Percentiles rank a stretch among this genome's conserved stretches.
Conservation (phyloP, 2,113 vertebrate species). For the Thamnaconus septentrionalis region DNA sequence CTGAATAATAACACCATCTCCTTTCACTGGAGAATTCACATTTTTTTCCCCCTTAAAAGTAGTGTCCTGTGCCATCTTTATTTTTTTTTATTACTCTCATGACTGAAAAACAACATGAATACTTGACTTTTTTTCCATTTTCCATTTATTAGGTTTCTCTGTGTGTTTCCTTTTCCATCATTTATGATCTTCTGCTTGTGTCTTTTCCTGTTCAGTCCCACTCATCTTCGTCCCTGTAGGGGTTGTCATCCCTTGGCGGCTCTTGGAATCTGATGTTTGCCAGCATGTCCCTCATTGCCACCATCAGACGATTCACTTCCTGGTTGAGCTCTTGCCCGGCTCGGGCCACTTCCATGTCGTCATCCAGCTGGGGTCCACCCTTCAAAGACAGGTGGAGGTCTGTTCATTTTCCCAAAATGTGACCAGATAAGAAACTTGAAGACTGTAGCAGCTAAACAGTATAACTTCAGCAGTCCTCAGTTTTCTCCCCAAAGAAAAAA, state of each 20-base stretch:
- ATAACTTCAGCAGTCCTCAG: too few species aligned
- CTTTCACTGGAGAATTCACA: too few species aligned
- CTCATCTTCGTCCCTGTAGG: conserved; percentile 84
- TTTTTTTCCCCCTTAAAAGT: too few species aligned
- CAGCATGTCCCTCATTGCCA: conserved; percentile 96
- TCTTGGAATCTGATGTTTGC: conserved; percentile 96
- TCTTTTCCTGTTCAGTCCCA: conserved; percentile 73
- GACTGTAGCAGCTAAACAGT: too few species aligned
- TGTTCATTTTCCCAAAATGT: too few species aligned
- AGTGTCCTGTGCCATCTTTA: too few species aligned
- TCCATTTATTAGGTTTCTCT: not conserved
- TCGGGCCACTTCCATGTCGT: conserved; percentile 82
- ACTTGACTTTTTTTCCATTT: conserved; percentile 1
- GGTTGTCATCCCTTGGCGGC: conserved; percentile 78
- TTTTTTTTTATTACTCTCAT: too few species aligned
- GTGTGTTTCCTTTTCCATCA: not conserved
- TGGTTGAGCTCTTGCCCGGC: conserved; percentile 89
- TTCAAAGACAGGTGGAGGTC: conserved; percentile 35
- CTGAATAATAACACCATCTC: too few species aligned
- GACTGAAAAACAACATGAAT: conserved; percentile 7
- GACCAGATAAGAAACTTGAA: too few species aligned
- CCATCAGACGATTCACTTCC: conserved; percentile 93
- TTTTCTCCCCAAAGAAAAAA: too few species aligned
- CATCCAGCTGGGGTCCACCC: conserved; percentile 80
- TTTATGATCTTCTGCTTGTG: not conserved